Evolutionary conservation across 2,797 vertebrate genomes (phyloP), one percentile per base, ranked within the genome.

Genomic region (Karalla daura): DNA sequence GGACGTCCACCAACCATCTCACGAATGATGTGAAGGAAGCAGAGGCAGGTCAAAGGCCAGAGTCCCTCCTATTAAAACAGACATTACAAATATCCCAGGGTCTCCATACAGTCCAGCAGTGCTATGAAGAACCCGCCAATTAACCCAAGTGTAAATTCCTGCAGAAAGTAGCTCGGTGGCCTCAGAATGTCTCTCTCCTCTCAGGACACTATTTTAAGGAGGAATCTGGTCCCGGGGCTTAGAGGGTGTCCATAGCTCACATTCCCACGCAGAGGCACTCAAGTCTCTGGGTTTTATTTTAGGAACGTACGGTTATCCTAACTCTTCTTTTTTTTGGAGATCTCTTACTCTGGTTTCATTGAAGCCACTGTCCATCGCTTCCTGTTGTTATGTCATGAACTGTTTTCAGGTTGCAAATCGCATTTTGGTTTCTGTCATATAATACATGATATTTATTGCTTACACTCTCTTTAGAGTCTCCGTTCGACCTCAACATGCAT

Each of bases 151-250:
- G 80, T 80, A 74, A 81, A 89, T 83, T 64, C 78, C 80, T 72
- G 20, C 49, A 73, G 76, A 74, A 80, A 84, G 74, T 53, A 43
- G 41, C 70, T 62, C 45, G 0, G 32, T 15, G 44, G 33, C 64
- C 54, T 74, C 49, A 23, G 45, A 32, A 77, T 28, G 1, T 77
- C 79, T 76, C 81, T 87, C 67, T 81, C 65, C 46, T 32, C 79
- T 71, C 85, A 64, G 60, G 76, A 78, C 35, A 66, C 89, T 87
- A 90, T 86, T 89, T 84, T 51, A 70, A 68, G 75, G 30, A 55
- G 65, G 68, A 75, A 83, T 85, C 63, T 58, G 66, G 62, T 69
- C 56, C 68, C 0, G 15, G 60, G 67, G 72, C 41, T 82, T 60
- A 77, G 33, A 43, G 64, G 61, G 63, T 33, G n/a, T 63, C 59